These are phyloP conservation scores for Ernsta delagoae DNA, from an alignment of 2,888 invertebrate species.

Conservation along the genomic window DNA sequence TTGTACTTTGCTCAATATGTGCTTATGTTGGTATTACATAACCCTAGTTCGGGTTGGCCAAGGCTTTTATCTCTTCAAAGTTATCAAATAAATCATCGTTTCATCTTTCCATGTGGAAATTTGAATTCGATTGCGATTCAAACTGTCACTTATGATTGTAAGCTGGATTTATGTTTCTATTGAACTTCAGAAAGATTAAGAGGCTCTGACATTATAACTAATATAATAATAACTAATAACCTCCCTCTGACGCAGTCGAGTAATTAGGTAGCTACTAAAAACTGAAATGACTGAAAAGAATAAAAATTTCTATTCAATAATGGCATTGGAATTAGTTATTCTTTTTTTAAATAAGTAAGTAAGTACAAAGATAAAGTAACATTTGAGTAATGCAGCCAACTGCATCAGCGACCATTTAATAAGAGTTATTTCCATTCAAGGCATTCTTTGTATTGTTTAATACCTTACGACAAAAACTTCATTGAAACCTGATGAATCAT, in stretches of 20 bases:
- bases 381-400: neutral
- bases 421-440: conserved; percentile 18
- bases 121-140: conserved; percentile 7
- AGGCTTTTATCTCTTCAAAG: neutral
- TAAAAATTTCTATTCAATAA: neutral
- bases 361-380: neutral
- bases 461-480: conserved; percentile 12
- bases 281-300: too few species aligned
- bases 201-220: neutral
- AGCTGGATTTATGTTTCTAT: conserved; percentile 9
- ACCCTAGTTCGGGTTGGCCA: neutral
- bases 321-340: neutral
- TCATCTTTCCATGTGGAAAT: conserved; percentile 8
- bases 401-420: neutral
- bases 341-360: too few species aligned
- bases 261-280: too few species aligned
- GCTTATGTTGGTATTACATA: neutral
- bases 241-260: too few species aligned
- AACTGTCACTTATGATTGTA: neutral
- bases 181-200: neutral
- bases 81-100: neutral
- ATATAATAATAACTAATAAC: too few species aligned
- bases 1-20: too few species aligned
- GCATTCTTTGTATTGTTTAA: conserved; percentile 21
- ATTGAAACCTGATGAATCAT: conserved; percentile 29